phyloP scores from a whole-genome alignment of 2,888 invertebrate species.

The Baronia brevicornis region DNA sequence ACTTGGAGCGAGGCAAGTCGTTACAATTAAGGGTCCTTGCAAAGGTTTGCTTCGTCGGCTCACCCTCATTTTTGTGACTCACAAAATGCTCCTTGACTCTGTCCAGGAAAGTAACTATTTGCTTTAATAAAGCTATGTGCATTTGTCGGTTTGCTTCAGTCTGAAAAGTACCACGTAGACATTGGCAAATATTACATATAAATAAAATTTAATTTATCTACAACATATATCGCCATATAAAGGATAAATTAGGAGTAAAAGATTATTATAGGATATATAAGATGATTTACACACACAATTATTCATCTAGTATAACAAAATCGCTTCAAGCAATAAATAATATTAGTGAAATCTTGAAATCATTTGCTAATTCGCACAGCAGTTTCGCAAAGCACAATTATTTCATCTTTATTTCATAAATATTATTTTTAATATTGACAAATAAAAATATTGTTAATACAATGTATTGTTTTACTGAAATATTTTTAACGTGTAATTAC shows the following conservation, averaged over 20 bases:
- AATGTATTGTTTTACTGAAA: constrained; percentile 30
- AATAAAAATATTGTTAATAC: constrained; percentile 31
- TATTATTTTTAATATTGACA: too few relatives aligned
- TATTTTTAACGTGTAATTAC: constrained; percentile 1
- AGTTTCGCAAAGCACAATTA: too few relatives aligned
- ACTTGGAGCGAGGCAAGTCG: constrained; percentile 58
- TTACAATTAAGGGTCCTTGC: constrained; percentile 38
- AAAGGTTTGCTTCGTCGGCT: constrained; percentile 27
- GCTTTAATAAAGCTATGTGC: constrained; percentile 83
- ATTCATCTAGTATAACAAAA: too few relatives aligned
- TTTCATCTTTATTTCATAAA: too few relatives aligned
- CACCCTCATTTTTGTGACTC: constrained; percentile 38
- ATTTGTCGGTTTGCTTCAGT: constrained; percentile 82
- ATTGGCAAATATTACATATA: constrained; percentile 23
- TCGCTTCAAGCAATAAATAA: too few relatives aligned
- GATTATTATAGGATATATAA: too few relatives aligned
- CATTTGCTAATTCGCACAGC: too few relatives aligned
- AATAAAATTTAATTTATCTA: background rate
- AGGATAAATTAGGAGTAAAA: too few relatives aligned
- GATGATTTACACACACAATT: too few relatives aligned
- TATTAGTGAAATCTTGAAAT: too few relatives aligned
- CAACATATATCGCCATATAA: too few relatives aligned
- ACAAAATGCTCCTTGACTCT: constrained; percentile 80
- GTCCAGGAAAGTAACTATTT: constrained; percentile 81
- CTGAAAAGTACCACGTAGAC: constrained; percentile 60